Evolutionary conservation across 1,140 invertebrate species (phyloP).

Genomic region (Meloidogyne exigua): DNA sequence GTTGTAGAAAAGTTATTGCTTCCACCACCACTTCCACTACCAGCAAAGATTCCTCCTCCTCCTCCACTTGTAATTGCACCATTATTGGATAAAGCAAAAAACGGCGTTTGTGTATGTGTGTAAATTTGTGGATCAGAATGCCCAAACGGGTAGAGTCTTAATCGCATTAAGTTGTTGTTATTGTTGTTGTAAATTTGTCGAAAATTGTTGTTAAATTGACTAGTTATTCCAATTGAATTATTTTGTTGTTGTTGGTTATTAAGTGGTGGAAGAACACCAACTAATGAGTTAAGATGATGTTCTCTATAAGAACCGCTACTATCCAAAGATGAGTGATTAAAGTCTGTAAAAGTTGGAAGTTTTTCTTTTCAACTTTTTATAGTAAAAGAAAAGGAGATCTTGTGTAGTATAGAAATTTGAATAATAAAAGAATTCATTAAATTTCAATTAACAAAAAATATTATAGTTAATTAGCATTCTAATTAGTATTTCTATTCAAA

Average conservation of each 20-base stretch:
- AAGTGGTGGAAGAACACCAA: not conserved
- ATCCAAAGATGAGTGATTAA: conserved; percentile 40
- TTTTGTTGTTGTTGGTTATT: not conserved
- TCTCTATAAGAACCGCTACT: conserved; percentile 28
- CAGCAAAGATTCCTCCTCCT: not conserved
- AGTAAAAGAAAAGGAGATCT: too few species aligned
- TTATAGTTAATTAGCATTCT: too few species aligned
- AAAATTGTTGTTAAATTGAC: conserved; percentile 5
- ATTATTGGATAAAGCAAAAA: not conserved
- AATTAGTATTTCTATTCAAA: not conserved
- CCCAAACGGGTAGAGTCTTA: conserved; percentile 51
- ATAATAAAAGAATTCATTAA: too few species aligned
- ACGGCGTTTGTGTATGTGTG: conserved; percentile 28
- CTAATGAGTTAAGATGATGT: not conserved
- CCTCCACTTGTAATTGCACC: not conserved
- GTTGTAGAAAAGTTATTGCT: not conserved
- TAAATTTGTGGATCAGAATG: conserved; percentile 63
- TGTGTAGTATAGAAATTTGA: too few species aligned
- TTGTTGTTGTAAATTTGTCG: not conserved
- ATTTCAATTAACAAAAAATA: too few species aligned
- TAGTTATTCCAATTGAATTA: not conserved
- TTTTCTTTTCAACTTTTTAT: not conserved
- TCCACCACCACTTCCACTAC: not conserved
- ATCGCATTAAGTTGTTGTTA: conserved; percentile 38
- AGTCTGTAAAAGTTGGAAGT: conserved; percentile 33